phyloP scores from a whole-genome alignment of 2,888 invertebrate species.

The Apamea monoglypha region DNA sequence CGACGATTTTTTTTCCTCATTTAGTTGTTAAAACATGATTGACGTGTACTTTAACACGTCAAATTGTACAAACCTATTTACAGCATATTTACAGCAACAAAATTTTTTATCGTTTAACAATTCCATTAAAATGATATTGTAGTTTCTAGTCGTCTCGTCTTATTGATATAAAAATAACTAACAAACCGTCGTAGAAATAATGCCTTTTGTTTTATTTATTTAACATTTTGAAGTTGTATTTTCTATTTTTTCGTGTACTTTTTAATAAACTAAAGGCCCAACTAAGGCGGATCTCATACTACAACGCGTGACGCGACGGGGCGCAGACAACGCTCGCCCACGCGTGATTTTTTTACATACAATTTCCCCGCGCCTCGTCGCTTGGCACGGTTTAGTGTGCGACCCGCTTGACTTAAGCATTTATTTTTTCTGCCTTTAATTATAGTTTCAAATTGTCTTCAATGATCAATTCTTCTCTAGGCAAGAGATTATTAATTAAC shows the following conservation, averaged over 20 bases:
- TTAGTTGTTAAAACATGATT: neutral
- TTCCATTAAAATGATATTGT: neutral
- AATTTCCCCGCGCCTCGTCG: no score
- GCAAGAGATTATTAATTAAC: neutral
- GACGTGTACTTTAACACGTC: no score
- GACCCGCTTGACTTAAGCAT: neutral
- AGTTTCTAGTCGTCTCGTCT: neutral
- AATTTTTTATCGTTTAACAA: neutral
- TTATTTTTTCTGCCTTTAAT: neutral
- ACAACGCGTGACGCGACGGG: no score
- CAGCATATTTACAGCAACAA: neutral
- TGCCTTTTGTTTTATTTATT: neutral
- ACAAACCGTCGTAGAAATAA: neutral
- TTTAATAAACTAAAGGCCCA: no score
- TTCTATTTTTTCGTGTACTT: no score
- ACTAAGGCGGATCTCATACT: no score
- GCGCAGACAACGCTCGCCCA: no score
- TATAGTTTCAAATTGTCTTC: neutral
- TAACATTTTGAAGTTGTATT: neutral
- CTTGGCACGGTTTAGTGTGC: no score
- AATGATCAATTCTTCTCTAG: neutral
- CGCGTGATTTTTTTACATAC: no score
- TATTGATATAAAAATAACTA: neutral
- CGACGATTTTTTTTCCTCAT: no score
- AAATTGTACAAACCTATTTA: no score